Conservation (phyloP, 2,797 vertebrate species). For the Erethizon dorsatum region DNA sequence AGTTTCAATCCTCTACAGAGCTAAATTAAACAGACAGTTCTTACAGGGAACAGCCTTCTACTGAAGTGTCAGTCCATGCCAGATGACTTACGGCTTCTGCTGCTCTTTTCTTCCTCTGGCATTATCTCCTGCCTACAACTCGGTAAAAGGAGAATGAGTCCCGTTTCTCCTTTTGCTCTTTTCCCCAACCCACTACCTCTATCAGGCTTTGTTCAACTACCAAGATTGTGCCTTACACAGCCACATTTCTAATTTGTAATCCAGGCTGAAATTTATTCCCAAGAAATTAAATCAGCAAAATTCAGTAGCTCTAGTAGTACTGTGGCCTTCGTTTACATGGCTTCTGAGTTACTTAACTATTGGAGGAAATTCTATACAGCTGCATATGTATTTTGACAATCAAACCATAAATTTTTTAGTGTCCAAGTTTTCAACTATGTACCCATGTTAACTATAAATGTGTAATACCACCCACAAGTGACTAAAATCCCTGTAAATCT, state of each 20-base stretch:
- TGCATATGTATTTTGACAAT: not conserved
- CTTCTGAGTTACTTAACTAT: constrained; percentile 9
- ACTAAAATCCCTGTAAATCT: constrained; percentile 43
- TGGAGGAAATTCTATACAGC: constrained; percentile 14
- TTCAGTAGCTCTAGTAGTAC: not conserved
- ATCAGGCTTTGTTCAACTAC: constrained; percentile 10
- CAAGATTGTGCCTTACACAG: not conserved
- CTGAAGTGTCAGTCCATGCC: not conserved
- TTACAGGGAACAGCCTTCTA: constrained; percentile 18
- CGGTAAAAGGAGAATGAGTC: not conserved
- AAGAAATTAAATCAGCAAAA: constrained; percentile 65
- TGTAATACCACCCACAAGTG: not conserved
- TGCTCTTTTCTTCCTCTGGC: constrained; percentile 43
- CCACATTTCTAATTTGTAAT: constrained; percentile 17
- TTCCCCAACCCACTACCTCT: not conserved
- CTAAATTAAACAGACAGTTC: not conserved
- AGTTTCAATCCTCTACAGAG: not conserved
- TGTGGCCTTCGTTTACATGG: not conserved
- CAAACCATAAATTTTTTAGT: not conserved
- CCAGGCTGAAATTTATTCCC: constrained; percentile 11
- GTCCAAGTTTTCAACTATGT: constrained; percentile 19
- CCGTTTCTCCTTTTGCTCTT: not conserved
- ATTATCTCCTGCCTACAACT: constrained; percentile 19
- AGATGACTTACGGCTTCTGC: not conserved
- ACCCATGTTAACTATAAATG: constrained; percentile 18